These are phyloP conservation scores for Zeugodacus cucurbitae DNA, from an alignment of 1,140 invertebrate species.

Conservation along the genomic window DNA sequence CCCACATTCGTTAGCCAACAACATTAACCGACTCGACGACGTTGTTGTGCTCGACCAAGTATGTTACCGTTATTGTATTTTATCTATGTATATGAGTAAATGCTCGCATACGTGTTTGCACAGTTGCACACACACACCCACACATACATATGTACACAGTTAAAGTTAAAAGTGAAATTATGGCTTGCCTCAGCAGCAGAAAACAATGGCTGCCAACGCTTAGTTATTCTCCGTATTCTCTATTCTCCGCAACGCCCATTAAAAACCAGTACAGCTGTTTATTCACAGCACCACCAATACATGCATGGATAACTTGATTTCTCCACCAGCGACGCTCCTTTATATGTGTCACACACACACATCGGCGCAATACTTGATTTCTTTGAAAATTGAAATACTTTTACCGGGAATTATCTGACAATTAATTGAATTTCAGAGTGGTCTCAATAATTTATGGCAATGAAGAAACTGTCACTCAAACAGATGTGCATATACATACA, in stretches of 20 bases:
- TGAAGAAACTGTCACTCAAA: neutral
- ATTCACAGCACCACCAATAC: neutral
- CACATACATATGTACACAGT: neutral
- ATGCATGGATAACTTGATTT: neutral
- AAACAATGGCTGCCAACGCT: neutral
- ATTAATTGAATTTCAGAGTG: constrained; percentile 16
- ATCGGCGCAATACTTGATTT: neutral
- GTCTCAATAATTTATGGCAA: neutral
- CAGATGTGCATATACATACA: neutral
- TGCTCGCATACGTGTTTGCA: neutral
- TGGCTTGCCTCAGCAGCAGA: neutral
- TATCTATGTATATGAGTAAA: neutral
- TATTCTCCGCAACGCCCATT: neutral
- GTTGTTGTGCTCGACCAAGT: neutral
- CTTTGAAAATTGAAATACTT: neutral
- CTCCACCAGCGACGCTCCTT: neutral
- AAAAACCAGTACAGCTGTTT: neutral
- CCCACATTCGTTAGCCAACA: neutral
- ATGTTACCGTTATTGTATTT: neutral
- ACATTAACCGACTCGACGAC: constrained; percentile 4
- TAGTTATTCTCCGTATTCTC: neutral
- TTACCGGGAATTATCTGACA: constrained; percentile 4
- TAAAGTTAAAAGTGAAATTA: constrained; percentile 17
- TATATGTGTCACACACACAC: neutral
- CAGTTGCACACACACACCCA: neutral